Conservation (phyloP, 2,113 vertebrate genomes). For the Falcunculus frontatus region DNA sequence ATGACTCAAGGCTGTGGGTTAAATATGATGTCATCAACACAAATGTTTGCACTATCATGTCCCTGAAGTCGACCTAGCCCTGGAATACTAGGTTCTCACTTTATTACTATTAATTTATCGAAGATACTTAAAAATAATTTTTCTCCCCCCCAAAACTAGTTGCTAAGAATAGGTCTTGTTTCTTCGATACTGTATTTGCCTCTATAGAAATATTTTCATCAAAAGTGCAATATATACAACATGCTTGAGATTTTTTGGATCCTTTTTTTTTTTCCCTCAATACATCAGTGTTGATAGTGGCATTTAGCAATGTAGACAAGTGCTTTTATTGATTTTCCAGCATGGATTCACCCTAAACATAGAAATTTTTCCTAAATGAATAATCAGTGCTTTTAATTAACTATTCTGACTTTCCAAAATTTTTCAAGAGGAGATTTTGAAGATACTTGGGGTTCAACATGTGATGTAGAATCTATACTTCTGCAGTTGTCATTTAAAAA, state of each 20-base stretch:
- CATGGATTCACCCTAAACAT: background rate
- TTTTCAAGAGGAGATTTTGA: background rate
- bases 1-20: background rate
- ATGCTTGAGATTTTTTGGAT: background rate
- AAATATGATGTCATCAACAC: background rate
- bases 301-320: background rate
- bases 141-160: rapidly evolving
- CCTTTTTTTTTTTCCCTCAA: background rate
- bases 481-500: background rate
- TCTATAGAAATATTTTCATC: background rate
- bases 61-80: background rate
- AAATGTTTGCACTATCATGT: background rate
- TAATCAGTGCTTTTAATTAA: background rate
- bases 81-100: background rate
- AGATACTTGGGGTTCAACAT: background rate
- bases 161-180: background rate
- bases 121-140: background rate
- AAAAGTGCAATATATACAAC: background rate
- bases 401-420: background rate
- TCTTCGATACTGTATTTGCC: background rate
- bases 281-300: background rate
- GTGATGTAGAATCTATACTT: background rate
- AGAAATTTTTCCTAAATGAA: background rate
- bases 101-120: background rate
- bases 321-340: background rate